These are phyloP conservation scores for Chinchilla lanigera DNA, from an alignment of 2,113 vertebrate species.

Conservation along the genomic window DNA sequence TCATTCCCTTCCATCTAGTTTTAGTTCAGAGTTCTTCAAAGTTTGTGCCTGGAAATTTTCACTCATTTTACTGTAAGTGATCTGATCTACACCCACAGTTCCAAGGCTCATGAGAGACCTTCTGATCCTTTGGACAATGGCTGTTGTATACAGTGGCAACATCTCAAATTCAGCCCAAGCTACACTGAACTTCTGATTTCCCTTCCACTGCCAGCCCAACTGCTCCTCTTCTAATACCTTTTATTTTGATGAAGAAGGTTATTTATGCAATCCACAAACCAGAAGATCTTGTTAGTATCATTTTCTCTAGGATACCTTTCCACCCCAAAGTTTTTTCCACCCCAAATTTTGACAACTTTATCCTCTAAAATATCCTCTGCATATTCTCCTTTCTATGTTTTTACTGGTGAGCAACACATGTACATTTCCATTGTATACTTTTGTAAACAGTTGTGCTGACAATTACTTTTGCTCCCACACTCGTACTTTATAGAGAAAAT, in stretches of 20 bases:
- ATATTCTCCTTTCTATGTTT: background rate
- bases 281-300: background rate
- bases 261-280: background rate
- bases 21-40: background rate
- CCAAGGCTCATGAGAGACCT: background rate
- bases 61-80: background rate
- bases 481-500: background rate
- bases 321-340: background rate
- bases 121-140: background rate
- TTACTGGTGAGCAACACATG: background rate
- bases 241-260: background rate
- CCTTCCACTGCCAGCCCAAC: background rate
- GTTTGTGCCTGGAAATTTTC: background rate
- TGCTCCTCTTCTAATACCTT: background rate
- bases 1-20: background rate
- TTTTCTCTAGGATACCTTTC: background rate
- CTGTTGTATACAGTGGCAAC: background rate
- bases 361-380: background rate
- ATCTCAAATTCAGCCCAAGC: background rate
- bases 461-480: background rate
- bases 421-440: background rate
- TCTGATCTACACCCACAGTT: background rate
- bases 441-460: background rate
- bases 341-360: background rate
- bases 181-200: background rate